Base-by-base conservation (phyloP, 2,888 invertebrate species). In the Didymodactylos carnosus region DNA sequence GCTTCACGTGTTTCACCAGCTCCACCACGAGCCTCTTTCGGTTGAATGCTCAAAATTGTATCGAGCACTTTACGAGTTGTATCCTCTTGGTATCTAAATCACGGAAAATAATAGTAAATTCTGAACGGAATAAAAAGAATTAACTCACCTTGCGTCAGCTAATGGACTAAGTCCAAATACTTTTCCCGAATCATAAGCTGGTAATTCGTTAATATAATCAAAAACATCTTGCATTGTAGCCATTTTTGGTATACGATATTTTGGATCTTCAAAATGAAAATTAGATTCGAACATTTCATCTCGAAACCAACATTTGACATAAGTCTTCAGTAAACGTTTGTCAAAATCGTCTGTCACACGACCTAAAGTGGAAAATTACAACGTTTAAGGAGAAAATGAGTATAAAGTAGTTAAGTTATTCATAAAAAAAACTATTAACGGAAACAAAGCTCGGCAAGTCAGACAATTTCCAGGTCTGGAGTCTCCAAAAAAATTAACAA, bases 1-100 rank as follows among this genome's bases (percentile, higher is more conserved):
- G 81, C 76, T 75, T 83, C 83, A 16, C 83, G 78, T 0, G 83
- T 83, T 77, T 84, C 83, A 0, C 83, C 82, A 1, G 79, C 78
- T 1, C 81, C 80, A 11, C 78, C 78, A 40, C 77, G 77, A 27
- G 6, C 76, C 75, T 92, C 91, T 80, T 92, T 92, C 0, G 92
- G 92, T 80, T 92, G 92, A 76, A 92, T 91, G 0, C 89, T 89
- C 77, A 92, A 84, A 77, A 92, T 90, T 16, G 89, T 89, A 77
- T 90, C 89, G 77, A 92, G 84, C 76, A 92, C 87, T 25, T 85
- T 84, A 77, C 87, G 87, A 0, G 90, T 89, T 16, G 87, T 88
- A 80, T 89, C 90, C 23, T 89, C 90, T 82, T 91, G 91, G 81
- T 90, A 92, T 5, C 89, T 89, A 77, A 7, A 7, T 8, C 27